Percentiles rank a stretch among this genome's conserved stretches.
Conservation (phyloP, 92 coral and sea anemone species). For the Porites divaricata region DNA sequence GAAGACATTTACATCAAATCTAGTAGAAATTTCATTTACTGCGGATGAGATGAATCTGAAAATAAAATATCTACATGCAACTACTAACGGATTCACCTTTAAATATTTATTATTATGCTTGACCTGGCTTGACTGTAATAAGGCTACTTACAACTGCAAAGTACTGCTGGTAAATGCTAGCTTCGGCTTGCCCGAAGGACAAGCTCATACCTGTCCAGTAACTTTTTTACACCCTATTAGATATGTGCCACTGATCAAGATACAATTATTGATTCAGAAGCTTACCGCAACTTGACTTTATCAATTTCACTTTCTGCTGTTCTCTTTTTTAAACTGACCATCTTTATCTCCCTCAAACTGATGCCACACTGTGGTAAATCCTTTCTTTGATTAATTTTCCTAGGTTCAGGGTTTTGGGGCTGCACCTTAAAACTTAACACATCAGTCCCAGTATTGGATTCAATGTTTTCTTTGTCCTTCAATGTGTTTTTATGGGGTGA, state of each 20-base stretch:
- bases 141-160: too few species aligned
- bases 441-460: background rate
- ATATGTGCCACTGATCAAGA: background rate
- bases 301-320: slow-evolving; percentile 27
- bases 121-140: too few species aligned
- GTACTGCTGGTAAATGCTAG: too few species aligned
- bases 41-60: too few species aligned
- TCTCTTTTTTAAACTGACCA: slow-evolving; percentile 70
- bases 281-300: slow-evolving; percentile 56
- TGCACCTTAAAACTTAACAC: background rate
- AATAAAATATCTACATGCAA: too few species aligned
- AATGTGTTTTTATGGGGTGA: background rate
- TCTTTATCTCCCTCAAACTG: slow-evolving; percentile 72
- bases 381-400: slow-evolving; percentile 13
- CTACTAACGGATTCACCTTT: too few species aligned
- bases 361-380: slow-evolving; percentile 44
- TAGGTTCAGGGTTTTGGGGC: slow-evolving; percentile 19
- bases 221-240: too few species aligned
- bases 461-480: slow-evolving; percentile 37
- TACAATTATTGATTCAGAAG: background rate
- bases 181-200: too few species aligned
- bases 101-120: too few species aligned
- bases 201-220: too few species aligned
- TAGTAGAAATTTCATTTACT: too few species aligned
- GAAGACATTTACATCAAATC: too few species aligned